Base-by-base conservation (phyloP, 2,113 vertebrate species). In the Cygnus buccinator region DNA sequence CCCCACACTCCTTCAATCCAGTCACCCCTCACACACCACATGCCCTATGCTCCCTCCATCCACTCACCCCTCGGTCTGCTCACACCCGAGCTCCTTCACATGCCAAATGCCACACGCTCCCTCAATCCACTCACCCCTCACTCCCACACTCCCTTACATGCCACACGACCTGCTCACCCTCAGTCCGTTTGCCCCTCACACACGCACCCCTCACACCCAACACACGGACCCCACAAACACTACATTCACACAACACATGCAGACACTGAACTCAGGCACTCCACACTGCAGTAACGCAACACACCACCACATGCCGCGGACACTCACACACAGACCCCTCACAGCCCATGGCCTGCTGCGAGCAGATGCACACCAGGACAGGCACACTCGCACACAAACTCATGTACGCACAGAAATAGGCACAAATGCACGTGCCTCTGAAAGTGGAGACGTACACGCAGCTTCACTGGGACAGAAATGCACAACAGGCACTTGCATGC, bases 401-500 rank as follows among this genome's bases (percentile, higher is more conserved):
- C n/a, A 13, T 23, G 19, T 41, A 13, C 65, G 6, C 65, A 43
- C 65, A 33, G 31, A 43, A 46, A 31, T n/a, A 14, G 31, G 43
- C 43, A 33, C 12, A 46, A 22, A 19, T 11, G 39, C 62, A 44
- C 43, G 5, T 6, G 14, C 21, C 20, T 31, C 29, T 21, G 65
- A 23, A 43, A 41, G 33, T 22, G 44, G 43, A 48, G 13, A 6
- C 16, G 4, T 46, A 33, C 66, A 18, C 66, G 25, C 22, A 48
- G 28, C 41, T 28, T 41, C 63, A 65, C 18, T 5, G 22, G 20
- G 20, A 16, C 4, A 8, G 5, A 26, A 8, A 39, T 39, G 1
- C 29, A 1, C 20, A 31, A 0, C 3, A 4, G 5, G n/a, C 28
- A 3, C 58, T 11, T 16, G n/a, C n/a, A 5, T 0, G 0, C 9